Base-by-base conservation (phyloP, 2,113 vertebrate genomes). In the Columbina picui region DNA sequence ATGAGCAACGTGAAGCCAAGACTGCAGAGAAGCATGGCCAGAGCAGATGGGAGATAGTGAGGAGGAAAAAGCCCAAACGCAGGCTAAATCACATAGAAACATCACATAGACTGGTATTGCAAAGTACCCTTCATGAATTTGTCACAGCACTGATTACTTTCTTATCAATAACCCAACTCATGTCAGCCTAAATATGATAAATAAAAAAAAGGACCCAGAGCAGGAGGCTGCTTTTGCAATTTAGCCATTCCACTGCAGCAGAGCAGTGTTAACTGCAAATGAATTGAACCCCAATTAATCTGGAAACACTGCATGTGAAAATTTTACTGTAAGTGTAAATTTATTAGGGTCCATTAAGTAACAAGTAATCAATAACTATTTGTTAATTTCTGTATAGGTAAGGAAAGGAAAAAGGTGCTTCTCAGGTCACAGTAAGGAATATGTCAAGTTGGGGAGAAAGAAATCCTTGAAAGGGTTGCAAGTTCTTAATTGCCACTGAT, bases 361-460 rank as follows among this genome's bases (percentile, higher is more conserved):
- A 85, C 82, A 69, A 3, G 70, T 32, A 91, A 96, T 94, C 94
- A 94, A 90, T 96, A 94, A 47, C 50, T 38, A 45, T 45, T 93
- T 6, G 2, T 69, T 90, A 85, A 50, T 57, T 89, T 90, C 75
- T 41, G 64, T 70, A 52, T 15, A n/a, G 43, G 47, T 67, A 74
- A 76, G 64, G 73, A 84, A 96, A 92, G 47, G 25, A 67, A 30
- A 39, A 90, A 59, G 43, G 47, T 52, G 12, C 43, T 80, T 74
- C 47, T 70, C 8, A 36, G 53, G 78, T 65, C 81, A 84, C 32
- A 45, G 27, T 13, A 69, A 71, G 39, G 87, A 95, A 55, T 74
- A 55, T 15, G 53, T 91, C 75, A 94, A 79, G 47, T 67, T 0
- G 0, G 38, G 30, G 93, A 23, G 15, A 84, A 90, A 89, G 82